Percentiles rank a stretch among this genome's conserved stretches.
These are phyloP conservation scores for Zygogramma bicolorata DNA, from an alignment of 2,888 invertebrate species.

Conservation along the genomic window DNA sequence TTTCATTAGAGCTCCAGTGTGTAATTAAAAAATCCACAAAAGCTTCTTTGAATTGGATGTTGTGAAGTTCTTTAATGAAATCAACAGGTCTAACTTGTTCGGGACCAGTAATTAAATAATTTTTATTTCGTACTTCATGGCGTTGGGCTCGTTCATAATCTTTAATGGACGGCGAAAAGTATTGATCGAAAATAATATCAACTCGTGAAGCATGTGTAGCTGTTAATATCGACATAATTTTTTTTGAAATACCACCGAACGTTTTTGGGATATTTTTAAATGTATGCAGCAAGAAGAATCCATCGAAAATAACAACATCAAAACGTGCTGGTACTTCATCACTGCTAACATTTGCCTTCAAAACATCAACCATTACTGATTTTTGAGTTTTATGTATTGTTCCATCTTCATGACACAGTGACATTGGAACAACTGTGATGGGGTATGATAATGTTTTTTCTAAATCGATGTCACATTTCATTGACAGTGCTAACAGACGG, in stretches of 20 bases:
- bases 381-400: slow-evolving; percentile 31
- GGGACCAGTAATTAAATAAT: slow-evolving; percentile 32
- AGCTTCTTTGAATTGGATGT: neutral
- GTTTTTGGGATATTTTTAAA: slow-evolving; percentile 32
- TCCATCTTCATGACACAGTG: slow-evolving; percentile 31
- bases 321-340: slow-evolving; percentile 6
- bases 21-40: slow-evolving; percentile 23
- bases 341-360: slow-evolving; percentile 17
- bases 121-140: slow-evolving; percentile 16
- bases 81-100: neutral
- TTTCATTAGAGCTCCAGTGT: slow-evolving; percentile 23
- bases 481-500: slow-evolving; percentile 22
- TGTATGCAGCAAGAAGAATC: slow-evolving; percentile 23
- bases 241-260: slow-evolving; percentile 26
- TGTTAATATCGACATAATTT: slow-evolving; percentile 15
- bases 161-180: slow-evolving; percentile 29
- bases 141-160: no score
- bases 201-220: slow-evolving; percentile 20
- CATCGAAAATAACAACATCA: slow-evolving; percentile 29
- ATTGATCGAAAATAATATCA: slow-evolving; percentile 29
- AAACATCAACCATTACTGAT: slow-evolving; percentile 26
- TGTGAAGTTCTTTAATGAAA: neutral
- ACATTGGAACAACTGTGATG: slow-evolving; percentile 28
- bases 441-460: slow-evolving; percentile 27
- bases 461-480: slow-evolving; percentile 14